phyloP scores from a whole-genome alignment of 2,888 invertebrate species.

The Temnothorax rugatulus region DNA sequence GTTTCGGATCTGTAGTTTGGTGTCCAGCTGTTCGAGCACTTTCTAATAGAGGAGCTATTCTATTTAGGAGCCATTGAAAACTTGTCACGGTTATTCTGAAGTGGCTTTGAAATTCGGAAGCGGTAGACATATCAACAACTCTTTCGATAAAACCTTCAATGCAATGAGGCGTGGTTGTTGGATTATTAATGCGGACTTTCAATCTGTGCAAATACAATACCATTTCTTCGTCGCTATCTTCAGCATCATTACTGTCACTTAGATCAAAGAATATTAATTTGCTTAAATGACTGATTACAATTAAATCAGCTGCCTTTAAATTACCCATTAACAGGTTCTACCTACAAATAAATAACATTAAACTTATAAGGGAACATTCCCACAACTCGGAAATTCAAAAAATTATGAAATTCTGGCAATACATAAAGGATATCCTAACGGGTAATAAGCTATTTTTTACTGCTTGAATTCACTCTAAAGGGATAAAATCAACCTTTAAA shows the following conservation, averaged over 20 bases:
- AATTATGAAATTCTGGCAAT: too few species aligned
- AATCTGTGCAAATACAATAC: slow-evolving; percentile 24
- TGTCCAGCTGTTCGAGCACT: slow-evolving; percentile 30
- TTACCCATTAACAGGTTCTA: neutral
- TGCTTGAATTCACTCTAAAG: too few species aligned
- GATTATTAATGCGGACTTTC: slow-evolving; percentile 25
- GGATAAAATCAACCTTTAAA: too few species aligned
- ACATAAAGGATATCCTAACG: too few species aligned
- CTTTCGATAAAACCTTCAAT: slow-evolving; percentile 24
- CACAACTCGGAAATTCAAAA: too few species aligned
- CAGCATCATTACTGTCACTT: slow-evolving; percentile 3
- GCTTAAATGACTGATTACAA: slow-evolving; percentile 4
- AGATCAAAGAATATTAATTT: slow-evolving; percentile 22
- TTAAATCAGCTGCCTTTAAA: slow-evolving; percentile 21
- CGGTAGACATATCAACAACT: slow-evolving; percentile 23
- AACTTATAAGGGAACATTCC: too few species aligned
- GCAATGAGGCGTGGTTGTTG: slow-evolving; percentile 10
- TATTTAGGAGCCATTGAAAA: slow-evolving; percentile 22
- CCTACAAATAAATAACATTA: neutral
- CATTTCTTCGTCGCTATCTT: slow-evolving; percentile 18
- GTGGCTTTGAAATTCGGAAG: slow-evolving; percentile 27
- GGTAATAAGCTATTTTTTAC: too few species aligned
- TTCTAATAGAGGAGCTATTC: slow-evolving; percentile 23
- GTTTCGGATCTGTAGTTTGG: slow-evolving; percentile 27
- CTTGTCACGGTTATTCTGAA: slow-evolving; percentile 19